A percentile compares a stretch with the other conserved stretches of the same genome.
These are phyloP conservation scores for Oophaga sylvatica DNA, from an alignment of 2,797 vertebrate species.

Conservation along the genomic window DNA sequence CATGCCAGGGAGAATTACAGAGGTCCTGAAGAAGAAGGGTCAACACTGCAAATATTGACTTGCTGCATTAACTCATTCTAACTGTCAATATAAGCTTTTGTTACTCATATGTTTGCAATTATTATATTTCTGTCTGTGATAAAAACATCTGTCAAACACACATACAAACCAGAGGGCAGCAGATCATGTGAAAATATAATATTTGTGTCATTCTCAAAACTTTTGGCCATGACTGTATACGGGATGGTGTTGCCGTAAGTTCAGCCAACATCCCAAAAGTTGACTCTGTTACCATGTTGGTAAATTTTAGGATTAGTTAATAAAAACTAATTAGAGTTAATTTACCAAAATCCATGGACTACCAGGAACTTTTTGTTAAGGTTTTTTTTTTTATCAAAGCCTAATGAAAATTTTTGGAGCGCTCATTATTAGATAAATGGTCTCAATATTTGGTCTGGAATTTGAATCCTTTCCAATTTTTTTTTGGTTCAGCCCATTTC, in stretches of 20 bases:
- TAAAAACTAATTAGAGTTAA: neutral
- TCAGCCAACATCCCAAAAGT: neutral
- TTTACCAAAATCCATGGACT: neutral
- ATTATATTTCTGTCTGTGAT: too few relatives aligned
- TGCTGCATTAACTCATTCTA: too few relatives aligned
- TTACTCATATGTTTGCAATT: too few relatives aligned
- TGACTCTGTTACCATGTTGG: neutral
- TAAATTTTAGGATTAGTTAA: neutral
- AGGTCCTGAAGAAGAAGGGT: too few relatives aligned
- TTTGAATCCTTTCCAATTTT: neutral
- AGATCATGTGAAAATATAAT: too few relatives aligned
- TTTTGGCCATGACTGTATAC: too few relatives aligned
- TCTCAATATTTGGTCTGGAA: neutral
- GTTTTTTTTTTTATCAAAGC: neutral
- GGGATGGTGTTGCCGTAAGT: neutral
- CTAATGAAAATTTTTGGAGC: neutral
- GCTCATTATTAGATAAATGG: neutral
- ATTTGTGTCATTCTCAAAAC: too few relatives aligned
- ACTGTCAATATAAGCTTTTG: too few relatives aligned
- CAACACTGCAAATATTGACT: too few relatives aligned
- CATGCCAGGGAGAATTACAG: too few relatives aligned
- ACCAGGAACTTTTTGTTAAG: neutral
- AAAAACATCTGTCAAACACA: too few relatives aligned
- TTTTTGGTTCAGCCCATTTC: constrained; percentile 4
- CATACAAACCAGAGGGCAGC: too few relatives aligned